Base-by-base conservation (phyloP, 2,888 invertebrate species). In the Eristalinus aeneus region DNA sequence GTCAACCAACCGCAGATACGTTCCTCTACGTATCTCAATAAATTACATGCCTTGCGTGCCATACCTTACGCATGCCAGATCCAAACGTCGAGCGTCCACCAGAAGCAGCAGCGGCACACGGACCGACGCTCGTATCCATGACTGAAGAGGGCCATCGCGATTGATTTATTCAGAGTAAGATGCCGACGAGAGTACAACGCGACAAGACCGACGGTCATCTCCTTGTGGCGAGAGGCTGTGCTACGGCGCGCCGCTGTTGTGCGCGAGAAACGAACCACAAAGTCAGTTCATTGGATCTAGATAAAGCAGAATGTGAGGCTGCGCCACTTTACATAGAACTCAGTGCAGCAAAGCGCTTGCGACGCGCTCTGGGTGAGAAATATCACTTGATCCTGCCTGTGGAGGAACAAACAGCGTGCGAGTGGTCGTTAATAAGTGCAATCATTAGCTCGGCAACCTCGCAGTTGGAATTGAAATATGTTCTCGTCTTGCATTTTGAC, bases 101-200 rank as follows among this genome's bases (percentile, higher is more conserved):
- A n/a, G n/a, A n/a, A n/a, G 63, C 76, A 68, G 67, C 67, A 36
- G 65, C 27, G 5, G 27, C 27, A 27, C 60, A 16, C 34, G 32
- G 16, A 3, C 23, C 10, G 27, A 27, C 27, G 5, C 27, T 27
- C 27, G 34, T 74, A 78, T 78, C 78, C 78, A 78, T 78, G 83
- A 74, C 83, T 84, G 83, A 84, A 84, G 83, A 84, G 78, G 83
- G 83, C 78, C 83, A 84, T 78, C 65, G 53, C 78, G 83, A 84
- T 84, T 84, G 83, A 84, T 84, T 84, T 84, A 84, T 84, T 78
- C 83, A 78, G 78, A 78, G 69, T 84, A 78, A 69, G 78, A 78
- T 60, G 58, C 68, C 76, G 20, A 63, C 23, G 23, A 11, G 27
- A 27, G n/a, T 12, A 60, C 27, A 60, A 31, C 60, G 27, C 27